Conservation (phyloP, 2,888 invertebrate genomes). For the Paralinhomoeus sp. region DNA sequence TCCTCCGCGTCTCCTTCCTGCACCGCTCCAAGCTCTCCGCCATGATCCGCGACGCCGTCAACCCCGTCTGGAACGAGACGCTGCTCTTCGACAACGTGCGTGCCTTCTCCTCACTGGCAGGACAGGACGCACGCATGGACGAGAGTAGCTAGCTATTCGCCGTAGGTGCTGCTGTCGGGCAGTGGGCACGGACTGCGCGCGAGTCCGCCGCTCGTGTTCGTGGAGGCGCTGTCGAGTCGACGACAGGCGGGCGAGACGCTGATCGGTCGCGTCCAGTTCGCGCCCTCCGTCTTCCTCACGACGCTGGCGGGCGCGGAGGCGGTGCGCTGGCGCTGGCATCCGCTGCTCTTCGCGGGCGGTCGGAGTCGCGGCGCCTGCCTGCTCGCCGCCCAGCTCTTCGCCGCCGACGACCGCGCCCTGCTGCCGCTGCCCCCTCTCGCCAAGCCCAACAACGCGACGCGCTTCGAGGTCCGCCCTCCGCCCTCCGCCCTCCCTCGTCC, state of each 20-base stretch:
- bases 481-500: no score
- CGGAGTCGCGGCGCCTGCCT: not conserved
- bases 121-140: no score
- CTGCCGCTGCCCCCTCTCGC: not conserved
- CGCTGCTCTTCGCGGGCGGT: conserved; percentile 8
- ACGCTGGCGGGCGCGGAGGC: no score
- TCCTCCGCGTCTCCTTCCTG: conserved; percentile 15
- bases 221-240: conserved; percentile 12
- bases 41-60: conserved; percentile 14
- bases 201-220: conserved; percentile 14
- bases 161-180: not conserved
- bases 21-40: conserved; percentile 10
- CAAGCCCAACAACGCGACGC: no score
- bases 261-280: not conserved
- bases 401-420: not conserved
- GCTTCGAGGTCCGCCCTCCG: no score
- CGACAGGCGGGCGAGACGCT: not conserved
- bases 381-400: conserved; percentile 1
- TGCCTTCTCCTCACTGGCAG: no score
- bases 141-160: no score
- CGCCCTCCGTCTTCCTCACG: no score
- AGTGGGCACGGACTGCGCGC: conserved; percentile 4
- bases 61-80: conserved; percentile 21
- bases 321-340: conserved; percentile 10
- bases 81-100: conserved; percentile 13